Evolutionary conservation across 2,113 vertebrate species (phyloP), one percentile per base, ranked within the genome.

Genomic region (Saccopteryx bilineata): DNA sequence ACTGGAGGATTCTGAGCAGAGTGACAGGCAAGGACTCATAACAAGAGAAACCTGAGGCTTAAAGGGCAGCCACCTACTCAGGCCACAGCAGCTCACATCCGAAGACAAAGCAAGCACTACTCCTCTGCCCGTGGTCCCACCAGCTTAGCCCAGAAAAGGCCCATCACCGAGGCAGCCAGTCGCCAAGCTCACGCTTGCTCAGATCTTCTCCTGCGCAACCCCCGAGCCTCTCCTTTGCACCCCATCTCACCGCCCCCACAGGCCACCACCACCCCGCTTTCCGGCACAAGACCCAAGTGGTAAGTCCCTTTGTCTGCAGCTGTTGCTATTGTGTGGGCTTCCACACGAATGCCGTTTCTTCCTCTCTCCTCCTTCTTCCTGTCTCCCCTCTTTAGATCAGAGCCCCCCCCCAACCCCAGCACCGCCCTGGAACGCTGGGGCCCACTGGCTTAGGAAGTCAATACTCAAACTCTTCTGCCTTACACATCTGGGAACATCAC

Each of bases 341-440:
- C 28, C 1, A 7, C 9, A 0, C 88, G 11, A 15, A 48, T 5
- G 3, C 14, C 0, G 46, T 72, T 79, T 93, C 81, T 72, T 76
- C 91, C 68, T 84, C 88, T 74, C 39, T 1, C 72, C 72, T 93
- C 85, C 96, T 90, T 52, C 91, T 95, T 92, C 95, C 90, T 54
- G 48, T 69, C 26, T 33, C 52, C 11, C 1, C 31, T 58, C 71
- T 63, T 56, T 87, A 94, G 95, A 93, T 68, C 95, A 96, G 91
- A 93, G 94, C 93, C 85, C 91, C 97, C 91, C 97, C 96, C 97
- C 63, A 65, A 89, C 90, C 96, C 94, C 79, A 80, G 91, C 81
- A 52, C 96, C 95, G 50, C 93, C 85, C 82, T 21, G 1, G 95
- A 90, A 61, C 58, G 78, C 52, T 0, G 72, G 91, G 76, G 61